These are phyloP conservation scores for Polypterus bichir DNA, from an alignment of 2,113 vertebrate species.

Conservation along the genomic window DNA sequence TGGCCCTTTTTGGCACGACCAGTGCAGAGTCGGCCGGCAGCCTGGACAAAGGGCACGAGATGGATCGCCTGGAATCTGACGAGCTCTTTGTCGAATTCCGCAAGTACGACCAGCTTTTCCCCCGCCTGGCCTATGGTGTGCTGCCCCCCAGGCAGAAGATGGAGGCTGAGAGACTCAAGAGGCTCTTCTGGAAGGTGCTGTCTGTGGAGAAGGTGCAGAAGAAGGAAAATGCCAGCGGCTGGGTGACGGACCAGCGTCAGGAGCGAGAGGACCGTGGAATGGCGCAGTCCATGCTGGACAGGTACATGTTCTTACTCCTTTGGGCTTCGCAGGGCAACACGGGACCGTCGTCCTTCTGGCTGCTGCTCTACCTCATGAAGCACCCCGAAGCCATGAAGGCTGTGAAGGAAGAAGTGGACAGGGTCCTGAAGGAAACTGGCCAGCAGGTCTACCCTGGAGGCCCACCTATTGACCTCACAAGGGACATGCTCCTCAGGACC, in stretches of 20 bases:
- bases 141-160: conserved; percentile 46
- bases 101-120: conserved; percentile 72
- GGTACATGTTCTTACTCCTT: conserved; percentile 73
- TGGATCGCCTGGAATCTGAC: conserved; percentile 46
- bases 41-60: conserved; percentile 35
- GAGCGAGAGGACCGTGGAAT: conserved; percentile 35
- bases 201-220: conserved; percentile 37
- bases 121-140: conserved; percentile 53
- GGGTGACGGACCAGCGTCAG: conserved; percentile 54
- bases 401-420: conserved; percentile 54
- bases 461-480: conserved; percentile 39
- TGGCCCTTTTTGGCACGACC: conserved; percentile 65
- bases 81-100: conserved; percentile 45
- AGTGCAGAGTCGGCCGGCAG: conserved; percentile 3
- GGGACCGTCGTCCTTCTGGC: conserved; percentile 73
- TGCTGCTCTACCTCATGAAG: conserved; percentile 73
- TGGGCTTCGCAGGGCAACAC: conserved; percentile 89
- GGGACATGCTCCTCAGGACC: conserved; percentile 49
- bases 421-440: conserved; percentile 37
- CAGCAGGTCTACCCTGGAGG: conserved; percentile 37
- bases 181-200: conserved; percentile 54
- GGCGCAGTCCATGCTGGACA: conserved; percentile 46
- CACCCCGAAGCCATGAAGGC: conserved; percentile 70
- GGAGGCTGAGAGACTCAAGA: conserved; percentile 50
- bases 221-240: conserved; percentile 65